A percentile compares a stretch with the other conserved stretches of the same genome.
Evolutionary conservation across 2,888 invertebrate species (phyloP).

Genomic region (Drosophila paranaensis): DNA sequence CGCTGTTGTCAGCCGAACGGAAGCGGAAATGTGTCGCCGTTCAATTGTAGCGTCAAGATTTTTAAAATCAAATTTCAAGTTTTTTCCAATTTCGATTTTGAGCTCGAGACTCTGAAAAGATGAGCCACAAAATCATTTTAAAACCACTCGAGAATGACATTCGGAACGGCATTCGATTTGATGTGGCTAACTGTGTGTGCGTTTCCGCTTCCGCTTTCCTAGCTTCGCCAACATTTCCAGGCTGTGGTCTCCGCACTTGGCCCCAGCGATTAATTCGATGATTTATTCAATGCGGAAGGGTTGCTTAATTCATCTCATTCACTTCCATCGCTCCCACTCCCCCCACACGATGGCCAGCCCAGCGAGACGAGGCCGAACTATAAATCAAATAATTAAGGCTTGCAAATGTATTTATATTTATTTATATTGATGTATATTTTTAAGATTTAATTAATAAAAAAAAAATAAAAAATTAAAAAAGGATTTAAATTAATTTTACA

Average conservation of each 20-base stretch:
- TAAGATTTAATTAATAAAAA: too few relatives aligned
- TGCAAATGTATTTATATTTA: too few relatives aligned
- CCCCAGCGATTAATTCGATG: slow-evolving; percentile 80
- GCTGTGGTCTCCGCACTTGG: slow-evolving; percentile 60
- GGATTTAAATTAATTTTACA: too few relatives aligned
- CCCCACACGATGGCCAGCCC: slow-evolving; percentile 1
- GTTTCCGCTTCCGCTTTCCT: slow-evolving; percentile 68
- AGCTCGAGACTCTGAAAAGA: slow-evolving; percentile 33
- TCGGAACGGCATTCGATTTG: slow-evolving; percentile 34
- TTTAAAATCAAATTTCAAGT: slow-evolving; percentile 54
- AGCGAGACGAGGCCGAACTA: background rate
- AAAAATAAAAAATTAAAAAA: too few relatives aligned
- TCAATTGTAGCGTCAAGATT: slow-evolving; percentile 57
- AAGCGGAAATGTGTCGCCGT: slow-evolving; percentile 79
- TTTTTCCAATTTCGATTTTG: slow-evolving; percentile 24
- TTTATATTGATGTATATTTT: too few relatives aligned
- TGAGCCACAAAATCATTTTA: slow-evolving; percentile 65
- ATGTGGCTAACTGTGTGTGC: slow-evolving; percentile 77
- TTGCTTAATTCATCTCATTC: slow-evolving; percentile 77
- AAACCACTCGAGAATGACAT: slow-evolving; percentile 71
- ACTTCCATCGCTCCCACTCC: slow-evolving; percentile 37
- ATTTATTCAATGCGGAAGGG: slow-evolving; percentile 83
- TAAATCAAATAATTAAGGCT: slow-evolving; percentile 5
- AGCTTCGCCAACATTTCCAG: slow-evolving; percentile 10
- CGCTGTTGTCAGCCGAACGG: slow-evolving; percentile 38